These are phyloP conservation scores for Rhizomys pruinosus DNA, from an alignment of 2,113 vertebrate genomes.

Conservation along the genomic window DNA sequence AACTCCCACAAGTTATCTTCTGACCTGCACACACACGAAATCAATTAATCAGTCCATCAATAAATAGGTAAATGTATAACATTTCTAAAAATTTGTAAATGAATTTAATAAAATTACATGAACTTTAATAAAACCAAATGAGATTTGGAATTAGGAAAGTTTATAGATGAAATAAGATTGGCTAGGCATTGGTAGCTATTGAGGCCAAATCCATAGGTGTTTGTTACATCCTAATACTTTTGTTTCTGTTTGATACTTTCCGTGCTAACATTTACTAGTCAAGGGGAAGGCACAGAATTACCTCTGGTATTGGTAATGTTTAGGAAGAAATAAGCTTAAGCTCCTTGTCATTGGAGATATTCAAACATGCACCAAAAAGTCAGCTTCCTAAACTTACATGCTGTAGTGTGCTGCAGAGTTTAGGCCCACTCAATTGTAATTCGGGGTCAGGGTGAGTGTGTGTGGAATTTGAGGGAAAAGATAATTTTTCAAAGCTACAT, in stretches of 20 bases:
- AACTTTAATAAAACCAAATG: slow-evolving; percentile 16
- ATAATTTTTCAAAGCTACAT: not conserved
- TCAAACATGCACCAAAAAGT: not conserved
- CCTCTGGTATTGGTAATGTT: not conserved
- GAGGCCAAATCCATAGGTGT: not conserved
- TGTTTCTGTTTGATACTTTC: slow-evolving; percentile 37
- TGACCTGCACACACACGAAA: not conserved
- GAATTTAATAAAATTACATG: not conserved
- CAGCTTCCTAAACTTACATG: not conserved
- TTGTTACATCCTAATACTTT: slow-evolving; percentile 2
- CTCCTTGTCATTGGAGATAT: not conserved
- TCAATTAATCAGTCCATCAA: not conserved
- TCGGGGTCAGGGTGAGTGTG: not conserved
- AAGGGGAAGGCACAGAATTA: not conserved
- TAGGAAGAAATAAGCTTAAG: slow-evolving; percentile 1
- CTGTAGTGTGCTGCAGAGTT: not conserved
- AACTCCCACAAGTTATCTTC: not conserved
- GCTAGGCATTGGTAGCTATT: not conserved
- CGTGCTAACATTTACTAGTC: not conserved
- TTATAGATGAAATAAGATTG: slow-evolving; percentile 13
- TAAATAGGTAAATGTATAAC: too few species aligned
- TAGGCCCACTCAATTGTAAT: not conserved
- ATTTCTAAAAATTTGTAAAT: not conserved
- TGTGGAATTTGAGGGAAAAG: slow-evolving; percentile 10
- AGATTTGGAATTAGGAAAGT: not conserved